These are phyloP conservation scores for Micrasema minimum DNA, from an alignment of 1,140 invertebrate species.

Conservation along the genomic window DNA sequence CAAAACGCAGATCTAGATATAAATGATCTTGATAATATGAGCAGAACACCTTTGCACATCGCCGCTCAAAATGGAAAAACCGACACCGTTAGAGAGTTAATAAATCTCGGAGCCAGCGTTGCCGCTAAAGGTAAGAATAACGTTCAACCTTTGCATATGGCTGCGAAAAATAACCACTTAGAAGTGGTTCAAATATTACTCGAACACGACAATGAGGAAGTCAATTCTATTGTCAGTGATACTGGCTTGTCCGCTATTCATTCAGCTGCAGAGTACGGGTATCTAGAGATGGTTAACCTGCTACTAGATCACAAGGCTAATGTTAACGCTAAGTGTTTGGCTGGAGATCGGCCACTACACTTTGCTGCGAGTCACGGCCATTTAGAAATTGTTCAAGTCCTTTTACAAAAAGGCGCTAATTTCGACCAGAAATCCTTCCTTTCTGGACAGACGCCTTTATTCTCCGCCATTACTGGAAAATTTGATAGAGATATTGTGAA, in stretches of 20 bases:
- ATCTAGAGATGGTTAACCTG: not conserved
- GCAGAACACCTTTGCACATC: not conserved
- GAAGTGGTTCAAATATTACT: not conserved
- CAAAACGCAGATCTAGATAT: not conserved
- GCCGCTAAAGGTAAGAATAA: not conserved
- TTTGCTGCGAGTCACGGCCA: slow-evolving; percentile 1
- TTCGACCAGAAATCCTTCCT: not conserved
- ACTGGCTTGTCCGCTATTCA: not conserved
- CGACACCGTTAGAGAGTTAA: not conserved
- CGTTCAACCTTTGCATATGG: not conserved
- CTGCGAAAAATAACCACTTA: not conserved
- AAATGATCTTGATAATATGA: not conserved
- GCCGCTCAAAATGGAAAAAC: not conserved
- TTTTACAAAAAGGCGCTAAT: not conserved
- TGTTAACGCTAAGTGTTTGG: slow-evolving; percentile 2
- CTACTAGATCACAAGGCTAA: not conserved
- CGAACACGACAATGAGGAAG: not conserved
- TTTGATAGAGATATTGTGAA: not conserved
- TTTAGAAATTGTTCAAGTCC: not conserved
- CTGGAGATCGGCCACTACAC: not conserved
- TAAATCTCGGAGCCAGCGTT: not conserved
- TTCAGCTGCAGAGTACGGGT: slow-evolving; percentile 1
- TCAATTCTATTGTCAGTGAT: not conserved
- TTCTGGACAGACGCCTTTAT: not conserved
- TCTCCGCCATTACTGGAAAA: not conserved